Conservation (phyloP, 2,797 vertebrate species). For the Steatocranus sp. region DNA sequence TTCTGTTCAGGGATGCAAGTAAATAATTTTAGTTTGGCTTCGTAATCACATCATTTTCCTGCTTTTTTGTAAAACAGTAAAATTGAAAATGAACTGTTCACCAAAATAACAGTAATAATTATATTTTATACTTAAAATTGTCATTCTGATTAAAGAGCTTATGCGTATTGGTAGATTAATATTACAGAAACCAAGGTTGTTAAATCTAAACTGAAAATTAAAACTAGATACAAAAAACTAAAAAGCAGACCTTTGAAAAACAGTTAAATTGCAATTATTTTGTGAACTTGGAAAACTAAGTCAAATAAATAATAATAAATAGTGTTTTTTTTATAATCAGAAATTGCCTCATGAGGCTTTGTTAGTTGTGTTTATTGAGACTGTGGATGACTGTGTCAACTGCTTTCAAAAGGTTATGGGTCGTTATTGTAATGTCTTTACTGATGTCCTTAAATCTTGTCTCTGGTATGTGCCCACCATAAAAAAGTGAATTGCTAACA, state of each 20-base stretch:
- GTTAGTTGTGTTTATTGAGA: not conserved
- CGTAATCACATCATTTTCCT: not conserved
- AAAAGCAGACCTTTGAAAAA: not conserved
- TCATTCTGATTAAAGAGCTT: not conserved
- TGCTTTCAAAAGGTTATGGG: not conserved
- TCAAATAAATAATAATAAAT: not conserved
- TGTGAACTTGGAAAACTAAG: not conserved
- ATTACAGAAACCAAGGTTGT: not conserved
- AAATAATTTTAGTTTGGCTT: not conserved
- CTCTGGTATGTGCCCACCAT: not conserved
- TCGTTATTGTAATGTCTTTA: not conserved
- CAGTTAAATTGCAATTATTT: not conserved
- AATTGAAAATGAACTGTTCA: not conserved
- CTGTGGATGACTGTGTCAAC: not conserved
- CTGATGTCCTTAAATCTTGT: not conserved
- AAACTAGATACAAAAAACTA: not conserved
- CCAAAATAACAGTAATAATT: not conserved
- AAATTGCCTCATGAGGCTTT: not conserved
- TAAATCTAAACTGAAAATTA: not conserved
- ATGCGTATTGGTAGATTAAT: not conserved
- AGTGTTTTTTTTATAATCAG: fast-evolving
- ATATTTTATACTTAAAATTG: not conserved
- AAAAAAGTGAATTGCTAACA: not conserved
- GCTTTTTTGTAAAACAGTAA: not conserved
- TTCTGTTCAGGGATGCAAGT: not conserved